A percentile compares a stretch with the other conserved stretches of the same genome.
Conservation (phyloP, 2,888 invertebrate species). For the Boloria selene region DNA sequence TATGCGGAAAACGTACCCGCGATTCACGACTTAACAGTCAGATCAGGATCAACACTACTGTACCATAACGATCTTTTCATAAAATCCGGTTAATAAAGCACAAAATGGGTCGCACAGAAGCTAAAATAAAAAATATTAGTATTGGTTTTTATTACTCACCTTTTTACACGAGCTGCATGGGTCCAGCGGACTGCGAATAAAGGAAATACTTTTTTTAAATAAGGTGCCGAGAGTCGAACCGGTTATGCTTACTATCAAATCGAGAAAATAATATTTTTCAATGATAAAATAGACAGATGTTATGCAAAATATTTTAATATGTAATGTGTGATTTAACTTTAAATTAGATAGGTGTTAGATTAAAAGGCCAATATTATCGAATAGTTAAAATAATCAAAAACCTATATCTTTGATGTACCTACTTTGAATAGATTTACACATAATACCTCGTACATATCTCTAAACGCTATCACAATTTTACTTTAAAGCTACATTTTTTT, state of each 20-base stretch:
- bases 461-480: too few species aligned
- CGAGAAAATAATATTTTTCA: slow-evolving; percentile 5
- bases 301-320: slow-evolving; percentile 10
- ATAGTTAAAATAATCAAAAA: too few species aligned
- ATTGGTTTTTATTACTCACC: slow-evolving; percentile 19
- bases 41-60: too few species aligned
- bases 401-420: too few species aligned
- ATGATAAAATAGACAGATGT: slow-evolving; percentile 14
- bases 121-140: slow-evolving; percentile 9
- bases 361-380: neutral
- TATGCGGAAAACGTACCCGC: too few species aligned
- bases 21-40: too few species aligned
- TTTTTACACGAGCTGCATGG: slow-evolving; percentile 24
- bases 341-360: neutral
- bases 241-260: slow-evolving; percentile 15
- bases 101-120: slow-evolving; percentile 10
- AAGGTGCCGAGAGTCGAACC: slow-evolving; percentile 22
- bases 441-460: too few species aligned
- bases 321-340: neutral
- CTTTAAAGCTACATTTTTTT: too few species aligned
- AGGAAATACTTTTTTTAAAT: slow-evolving; percentile 11
- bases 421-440: too few species aligned
- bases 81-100: slow-evolving; percentile 5
- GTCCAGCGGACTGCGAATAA: slow-evolving; percentile 19
- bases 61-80: too few species aligned